Base-by-base conservation (phyloP, 1,140 invertebrate genomes). In the Eriosoma lanigerum region DNA sequence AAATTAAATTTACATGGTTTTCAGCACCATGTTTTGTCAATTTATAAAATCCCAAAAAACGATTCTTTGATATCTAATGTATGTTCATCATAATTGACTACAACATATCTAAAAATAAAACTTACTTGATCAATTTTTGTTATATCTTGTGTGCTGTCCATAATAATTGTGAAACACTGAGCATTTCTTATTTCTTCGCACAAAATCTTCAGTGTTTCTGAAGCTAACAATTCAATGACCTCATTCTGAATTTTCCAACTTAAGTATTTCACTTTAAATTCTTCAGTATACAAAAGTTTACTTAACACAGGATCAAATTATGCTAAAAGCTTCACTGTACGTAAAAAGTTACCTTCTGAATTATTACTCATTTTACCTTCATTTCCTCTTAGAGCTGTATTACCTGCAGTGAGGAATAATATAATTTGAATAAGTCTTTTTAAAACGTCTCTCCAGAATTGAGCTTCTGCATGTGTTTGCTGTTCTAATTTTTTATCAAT, bases 391-490 rank as follows among this genome's bases (percentile, higher is more conserved):
- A 73, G 29, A 26, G 44, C 44, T 2, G n/a, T 72, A 72, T 72
- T 48, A 21, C 50, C 50, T 26, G 68, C 26, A 21, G 32, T 52
- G 8, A 72, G 38, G 24, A 21, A 48, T 72, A 50, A 50, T 38
- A 52, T 72, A 50, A 72, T 72, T 38, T 72, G n/a, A 26, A 73
- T 50, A 19, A 17, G 24, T 26, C 70, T n/a, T 26, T 12, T 19
- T 48, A 73, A 50, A 73, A 73, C 50, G 8, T 73, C 17, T 54
- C 70, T 73, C 46, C 70, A 73, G 21, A 73, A 73, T 50, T 73
- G n/a, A 19, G 46, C 50, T 50, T 73, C 21, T 52, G n/a, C 70
- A 10, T 9, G 17, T 44, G 26, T 52, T 21, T 73, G 70, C 8
- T 17, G 6, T 54, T 73, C 70, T 19, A 73, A 50, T 29, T 73